These are phyloP conservation scores for Melanotaenia maccullochi DNA, from an alignment of 2,797 vertebrate species.

Conservation along the genomic window DNA sequence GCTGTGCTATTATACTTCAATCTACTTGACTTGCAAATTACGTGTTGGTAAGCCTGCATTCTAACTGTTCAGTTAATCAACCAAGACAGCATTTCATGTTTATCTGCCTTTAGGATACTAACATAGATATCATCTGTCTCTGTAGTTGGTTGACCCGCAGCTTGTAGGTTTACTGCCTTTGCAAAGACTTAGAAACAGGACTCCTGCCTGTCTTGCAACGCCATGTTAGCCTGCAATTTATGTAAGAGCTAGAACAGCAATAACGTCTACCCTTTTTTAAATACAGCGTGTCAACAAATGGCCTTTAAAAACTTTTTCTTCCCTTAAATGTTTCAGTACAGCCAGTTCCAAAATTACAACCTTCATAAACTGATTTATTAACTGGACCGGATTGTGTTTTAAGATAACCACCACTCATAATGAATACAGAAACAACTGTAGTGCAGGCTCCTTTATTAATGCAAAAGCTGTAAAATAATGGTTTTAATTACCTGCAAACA, in stretches of 20 bases:
- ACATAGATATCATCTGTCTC: not conserved
- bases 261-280: not conserved
- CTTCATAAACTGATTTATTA: not conserved
- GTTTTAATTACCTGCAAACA: not conserved
- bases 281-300: conserved; percentile 6
- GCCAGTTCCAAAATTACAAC: not conserved
- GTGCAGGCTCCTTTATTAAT: not conserved
- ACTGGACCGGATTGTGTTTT: not conserved
- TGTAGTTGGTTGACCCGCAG: not conserved
- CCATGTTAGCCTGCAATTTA: not conserved
- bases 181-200: not conserved
- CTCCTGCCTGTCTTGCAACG: not conserved
- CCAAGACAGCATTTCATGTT: conserved; percentile 10
- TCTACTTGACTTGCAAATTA: conserved; percentile 62
- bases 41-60: conserved; percentile 27
- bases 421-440: not conserved
- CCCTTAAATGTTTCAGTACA: not conserved
- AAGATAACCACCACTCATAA: not conserved
- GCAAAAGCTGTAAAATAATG: not conserved
- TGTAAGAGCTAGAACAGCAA: not conserved
- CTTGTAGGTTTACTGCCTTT: not conserved
- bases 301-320: not conserved
- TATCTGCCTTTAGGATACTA: conserved; percentile 20
- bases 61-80: conserved; percentile 42
- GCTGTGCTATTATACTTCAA: conserved; percentile 50